Conservation (phyloP, 2,113 vertebrate genomes). For the Perccottus glenii region DNA sequence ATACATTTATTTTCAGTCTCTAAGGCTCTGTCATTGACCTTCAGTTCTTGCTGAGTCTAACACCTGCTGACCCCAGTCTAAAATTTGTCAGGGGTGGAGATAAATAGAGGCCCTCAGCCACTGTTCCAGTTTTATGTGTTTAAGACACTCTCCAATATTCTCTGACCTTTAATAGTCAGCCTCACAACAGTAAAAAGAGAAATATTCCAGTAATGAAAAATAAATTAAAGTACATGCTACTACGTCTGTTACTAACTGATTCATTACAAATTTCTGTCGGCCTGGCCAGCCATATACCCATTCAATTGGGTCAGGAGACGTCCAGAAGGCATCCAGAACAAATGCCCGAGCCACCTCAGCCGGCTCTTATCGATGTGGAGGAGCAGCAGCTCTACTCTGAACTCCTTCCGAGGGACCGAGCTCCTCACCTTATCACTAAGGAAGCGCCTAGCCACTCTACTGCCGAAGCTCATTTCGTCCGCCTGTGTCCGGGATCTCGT, state of each 20-base stretch:
- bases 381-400: too few relatives aligned
- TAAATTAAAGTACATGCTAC: neutral
- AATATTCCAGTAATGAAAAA: neutral
- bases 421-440: too few relatives aligned
- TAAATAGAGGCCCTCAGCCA: conserved; percentile 71
- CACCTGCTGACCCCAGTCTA: conserved; percentile 71
- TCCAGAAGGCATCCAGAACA: too few relatives aligned
- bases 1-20: conserved; percentile 70
- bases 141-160: conserved; percentile 84
- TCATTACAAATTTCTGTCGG: too few relatives aligned
- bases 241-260: neutral
- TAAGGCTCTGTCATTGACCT: conserved; percentile 72
- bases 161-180: conserved; percentile 83
- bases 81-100: conserved; percentile 71
- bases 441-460: too few relatives aligned
- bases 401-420: too few relatives aligned
- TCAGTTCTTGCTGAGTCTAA: conserved; percentile 74
- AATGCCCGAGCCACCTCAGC: too few relatives aligned
- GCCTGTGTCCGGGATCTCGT: too few relatives aligned
- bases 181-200: neutral
- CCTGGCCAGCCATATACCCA: too few relatives aligned
- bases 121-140: conserved; percentile 64
- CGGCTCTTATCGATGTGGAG: too few relatives aligned
- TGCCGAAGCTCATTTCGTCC: too few relatives aligned
- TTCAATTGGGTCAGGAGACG: too few relatives aligned